Base-by-base conservation (phyloP, 2,113 vertebrate species). In the Nicator chloris region DNA sequence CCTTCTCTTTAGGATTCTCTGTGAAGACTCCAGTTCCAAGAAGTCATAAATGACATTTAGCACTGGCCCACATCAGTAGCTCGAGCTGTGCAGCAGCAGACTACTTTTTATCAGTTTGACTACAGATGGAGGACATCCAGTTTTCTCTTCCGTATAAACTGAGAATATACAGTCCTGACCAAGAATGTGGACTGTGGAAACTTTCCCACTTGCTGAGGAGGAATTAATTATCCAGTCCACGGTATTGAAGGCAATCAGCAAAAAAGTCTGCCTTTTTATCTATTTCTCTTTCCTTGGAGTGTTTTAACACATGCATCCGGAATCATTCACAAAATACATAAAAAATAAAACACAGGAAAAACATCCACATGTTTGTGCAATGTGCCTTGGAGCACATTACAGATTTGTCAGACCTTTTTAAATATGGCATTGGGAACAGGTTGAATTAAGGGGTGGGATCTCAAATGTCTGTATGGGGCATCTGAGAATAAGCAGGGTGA, bases 61-160 rank as follows among this genome's bases (percentile, higher is more conserved):
- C 49, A 51, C 53, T 64, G 86, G 85, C 56, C 76, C 0, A 2
- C 68, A 93, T 88, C 79, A 92, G 79, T 66, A 86, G 53, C 26
- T 86, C 44, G 83, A 37, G 76, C 56, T 78, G 82, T 68, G 71
- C 59, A 65, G 56, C 17, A 47, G 54, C n/a, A 82, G n/a, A 83
- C 50, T 35, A 64, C 56, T 92, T 88, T 92, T 90, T 64, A 86
- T 88, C 79, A 84, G 83, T 93, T 42, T 90, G 64, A 88, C 72
- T 73, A 54, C 79, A 96, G 90, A 77, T 71, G 85, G 92, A 93
- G 57, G 64, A 75, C 82, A 88, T 92, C 44, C 92, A 90, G 51
- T 49, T 71, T 96, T 59, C 70, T 50, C 47, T 82, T 90, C 11
- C 4, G 2, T 64, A 77, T 88, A 70, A 89, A 79, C 66, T 78